Percentiles rank a stretch among this genome's conserved stretches.
Evolutionary conservation across 1,140 invertebrate species (phyloP).

Genomic region (Drusus annulatus): DNA sequence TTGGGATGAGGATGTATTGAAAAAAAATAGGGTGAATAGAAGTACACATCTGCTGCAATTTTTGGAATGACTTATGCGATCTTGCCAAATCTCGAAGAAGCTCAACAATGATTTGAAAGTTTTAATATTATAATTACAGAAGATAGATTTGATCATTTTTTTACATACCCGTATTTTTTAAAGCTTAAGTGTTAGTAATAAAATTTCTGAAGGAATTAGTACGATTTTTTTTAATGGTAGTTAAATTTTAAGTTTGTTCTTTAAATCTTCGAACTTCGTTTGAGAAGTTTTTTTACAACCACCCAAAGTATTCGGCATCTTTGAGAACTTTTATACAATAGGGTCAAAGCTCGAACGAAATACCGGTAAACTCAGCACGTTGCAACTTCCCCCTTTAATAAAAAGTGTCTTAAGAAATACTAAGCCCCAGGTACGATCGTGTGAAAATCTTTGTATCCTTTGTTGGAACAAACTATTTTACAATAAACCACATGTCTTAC

Average conservation of each 20-base stretch:
- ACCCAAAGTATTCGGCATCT: too few species aligned
- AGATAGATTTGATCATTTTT: too few species aligned
- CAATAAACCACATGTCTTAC: too few species aligned
- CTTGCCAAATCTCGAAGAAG: background rate
- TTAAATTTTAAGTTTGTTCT: too few species aligned
- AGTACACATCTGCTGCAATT: background rate
- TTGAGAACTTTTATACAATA: background rate
- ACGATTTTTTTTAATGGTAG: too few species aligned
- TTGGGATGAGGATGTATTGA: background rate
- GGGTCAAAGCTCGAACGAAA: background rate
- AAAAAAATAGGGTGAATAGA: background rate
- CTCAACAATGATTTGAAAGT: background rate
- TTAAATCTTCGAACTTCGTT: too few species aligned
- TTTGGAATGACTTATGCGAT: background rate
- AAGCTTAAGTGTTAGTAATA: too few species aligned
- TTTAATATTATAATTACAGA: too few species aligned
- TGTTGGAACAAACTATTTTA: too few species aligned
- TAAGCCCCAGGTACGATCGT: background rate
- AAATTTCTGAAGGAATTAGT: too few species aligned
- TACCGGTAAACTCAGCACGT: slow-evolving; percentile 3
- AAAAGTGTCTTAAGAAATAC: slow-evolving; percentile 23
- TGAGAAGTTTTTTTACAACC: too few species aligned
- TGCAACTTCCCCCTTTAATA: background rate
- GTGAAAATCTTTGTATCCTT: background rate
- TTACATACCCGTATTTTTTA: too few species aligned